These are phyloP conservation scores for Nipponia nippon DNA, from an alignment of 2,113 vertebrate genomes.

Conservation along the genomic window DNA sequence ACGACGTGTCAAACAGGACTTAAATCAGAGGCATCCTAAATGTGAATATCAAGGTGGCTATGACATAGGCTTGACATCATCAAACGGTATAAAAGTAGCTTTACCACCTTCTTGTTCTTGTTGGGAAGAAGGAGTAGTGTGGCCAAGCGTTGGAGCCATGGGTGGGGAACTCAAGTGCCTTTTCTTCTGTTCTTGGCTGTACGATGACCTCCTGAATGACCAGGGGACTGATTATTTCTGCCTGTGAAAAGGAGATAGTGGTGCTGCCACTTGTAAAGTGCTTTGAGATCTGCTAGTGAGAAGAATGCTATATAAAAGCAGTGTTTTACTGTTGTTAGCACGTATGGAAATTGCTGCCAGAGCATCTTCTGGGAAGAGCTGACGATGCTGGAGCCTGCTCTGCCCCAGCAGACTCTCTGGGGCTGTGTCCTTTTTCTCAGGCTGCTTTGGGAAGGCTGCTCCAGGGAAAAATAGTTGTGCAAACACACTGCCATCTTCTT, in stretches of 20 bases:
- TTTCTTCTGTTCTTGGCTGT: not conserved
- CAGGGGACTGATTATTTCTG: not conserved
- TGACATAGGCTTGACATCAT: not conserved
- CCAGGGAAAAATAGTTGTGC: not conserved
- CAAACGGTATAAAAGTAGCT: not conserved
- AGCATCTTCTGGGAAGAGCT: not conserved
- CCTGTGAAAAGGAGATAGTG: not conserved
- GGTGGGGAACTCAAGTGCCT: not conserved
- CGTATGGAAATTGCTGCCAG: not conserved
- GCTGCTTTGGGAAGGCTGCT: not conserved
- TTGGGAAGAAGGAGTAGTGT: not conserved
- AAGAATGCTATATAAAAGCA: not conserved
- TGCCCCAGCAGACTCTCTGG: not conserved
- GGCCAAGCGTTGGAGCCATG: not conserved
- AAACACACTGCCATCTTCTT: not conserved
- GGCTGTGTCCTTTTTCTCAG: not conserved
- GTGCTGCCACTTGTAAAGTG: not conserved
- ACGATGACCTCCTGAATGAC: not conserved
- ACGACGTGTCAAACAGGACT: not conserved
- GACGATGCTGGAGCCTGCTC: not conserved
- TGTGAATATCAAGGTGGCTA: not conserved
- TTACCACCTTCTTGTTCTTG: not conserved
- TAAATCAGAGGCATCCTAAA: not conserved
- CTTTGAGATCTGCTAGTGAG: not conserved
- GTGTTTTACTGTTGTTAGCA: not conserved